phyloP scores from a whole-genome alignment of 2,797 vertebrate genomes.

The Danio choprae region DNA sequence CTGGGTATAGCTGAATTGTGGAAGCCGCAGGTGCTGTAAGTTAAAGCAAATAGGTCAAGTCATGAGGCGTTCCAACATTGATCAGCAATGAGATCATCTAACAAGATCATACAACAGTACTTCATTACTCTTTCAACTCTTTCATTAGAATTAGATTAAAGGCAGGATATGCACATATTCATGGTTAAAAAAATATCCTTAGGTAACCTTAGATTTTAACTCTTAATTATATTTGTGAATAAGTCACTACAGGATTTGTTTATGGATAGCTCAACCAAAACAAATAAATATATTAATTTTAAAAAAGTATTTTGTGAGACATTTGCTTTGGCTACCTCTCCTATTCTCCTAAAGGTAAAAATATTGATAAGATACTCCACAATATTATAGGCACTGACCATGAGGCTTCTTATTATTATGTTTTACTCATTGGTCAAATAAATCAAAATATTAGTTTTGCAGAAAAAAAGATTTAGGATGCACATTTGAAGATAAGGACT shows the following conservation, averaged over 20 bases:
- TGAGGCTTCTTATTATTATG: no score
- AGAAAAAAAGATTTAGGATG: background rate
- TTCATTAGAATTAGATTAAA: background rate
- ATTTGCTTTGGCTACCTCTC: background rate
- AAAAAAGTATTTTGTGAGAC: background rate
- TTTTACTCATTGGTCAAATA: background rate
- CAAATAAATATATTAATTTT: no score
- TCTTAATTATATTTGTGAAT: background rate
- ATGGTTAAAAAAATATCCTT: background rate
- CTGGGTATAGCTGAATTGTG: background rate
- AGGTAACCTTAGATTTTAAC: background rate
- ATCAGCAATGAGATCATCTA: slow-evolving; percentile 28
- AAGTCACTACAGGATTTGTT: background rate
- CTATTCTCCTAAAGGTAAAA: background rate
- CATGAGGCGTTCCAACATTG: background rate
- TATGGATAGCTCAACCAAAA: no score
- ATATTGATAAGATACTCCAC: background rate
- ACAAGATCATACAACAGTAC: background rate
- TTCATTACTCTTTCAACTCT: background rate
- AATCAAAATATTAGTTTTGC: background rate
- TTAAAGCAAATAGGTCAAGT: background rate
- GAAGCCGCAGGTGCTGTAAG: background rate
- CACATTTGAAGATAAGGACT: background rate
- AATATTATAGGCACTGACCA: background rate
- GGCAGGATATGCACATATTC: background rate